Conservation (phyloP, 53 echinoderm and acorn worm species). For the Antedon mediterranea region DNA sequence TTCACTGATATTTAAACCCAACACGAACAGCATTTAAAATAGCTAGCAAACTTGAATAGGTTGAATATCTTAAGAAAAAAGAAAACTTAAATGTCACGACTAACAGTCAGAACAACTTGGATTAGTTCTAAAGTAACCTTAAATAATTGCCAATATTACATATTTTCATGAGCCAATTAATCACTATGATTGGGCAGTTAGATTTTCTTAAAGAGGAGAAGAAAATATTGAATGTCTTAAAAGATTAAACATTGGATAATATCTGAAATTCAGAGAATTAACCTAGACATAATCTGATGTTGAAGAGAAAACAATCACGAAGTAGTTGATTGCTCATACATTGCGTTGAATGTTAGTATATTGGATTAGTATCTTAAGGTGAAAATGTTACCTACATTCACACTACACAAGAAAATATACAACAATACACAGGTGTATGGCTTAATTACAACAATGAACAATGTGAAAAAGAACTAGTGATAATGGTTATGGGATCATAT, state of each 20-base stretch:
- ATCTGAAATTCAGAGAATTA: not conserved
- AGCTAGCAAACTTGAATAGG: not conserved
- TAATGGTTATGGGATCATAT: too few species aligned
- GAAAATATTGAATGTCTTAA: not conserved
- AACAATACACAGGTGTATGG: not conserved
- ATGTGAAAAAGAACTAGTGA: too few species aligned
- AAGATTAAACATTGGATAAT: not conserved
- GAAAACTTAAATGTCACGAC: not conserved
- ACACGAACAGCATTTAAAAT: not conserved
- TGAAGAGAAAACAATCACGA: not conserved
- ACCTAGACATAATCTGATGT: not conserved
- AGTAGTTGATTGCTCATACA: not conserved
- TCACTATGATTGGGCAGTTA: not conserved
- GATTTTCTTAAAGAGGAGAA: not conserved
- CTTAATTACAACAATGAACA: too few species aligned
- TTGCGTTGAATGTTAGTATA: not conserved
- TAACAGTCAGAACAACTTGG: not conserved
- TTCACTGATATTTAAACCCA: not conserved
- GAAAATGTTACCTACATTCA: not conserved
- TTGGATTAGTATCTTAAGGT: not conserved
- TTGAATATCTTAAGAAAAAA: not conserved
- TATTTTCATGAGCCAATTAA: not conserved
- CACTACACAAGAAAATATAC: too few species aligned
- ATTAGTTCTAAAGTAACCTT: not conserved
- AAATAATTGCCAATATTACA: not conserved